Conservation (phyloP, 53 echinoderm and acorn worm genomes). For the Zoroaster sp. region DNA sequence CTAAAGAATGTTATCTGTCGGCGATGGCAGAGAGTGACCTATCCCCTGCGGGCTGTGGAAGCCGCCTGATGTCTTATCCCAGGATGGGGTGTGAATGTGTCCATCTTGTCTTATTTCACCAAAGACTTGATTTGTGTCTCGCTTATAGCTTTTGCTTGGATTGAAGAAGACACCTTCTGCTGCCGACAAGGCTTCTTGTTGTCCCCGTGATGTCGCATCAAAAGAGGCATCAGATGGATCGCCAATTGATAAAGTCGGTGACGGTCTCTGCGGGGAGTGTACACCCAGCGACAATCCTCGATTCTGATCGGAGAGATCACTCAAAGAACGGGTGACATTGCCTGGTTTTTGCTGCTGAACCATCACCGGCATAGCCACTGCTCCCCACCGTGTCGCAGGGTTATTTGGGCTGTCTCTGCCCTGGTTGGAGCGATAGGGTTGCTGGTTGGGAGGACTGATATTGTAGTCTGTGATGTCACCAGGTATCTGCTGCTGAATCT, state of each 20-base stretch:
- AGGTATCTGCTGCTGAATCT: background rate
- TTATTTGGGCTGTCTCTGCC: slow-evolving; percentile 25
- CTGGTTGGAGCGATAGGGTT: background rate
- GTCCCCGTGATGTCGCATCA: background rate
- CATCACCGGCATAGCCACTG: slow-evolving; percentile 8
- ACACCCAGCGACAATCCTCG: background rate
- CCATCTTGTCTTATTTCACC: no score
- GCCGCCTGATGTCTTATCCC: slow-evolving; percentile 11
- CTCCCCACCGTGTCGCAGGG: slow-evolving; percentile 49
- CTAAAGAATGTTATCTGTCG: background rate
- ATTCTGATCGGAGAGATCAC: background rate
- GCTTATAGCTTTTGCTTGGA: background rate
- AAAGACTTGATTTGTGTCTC: no score
- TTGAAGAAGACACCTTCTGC: background rate
- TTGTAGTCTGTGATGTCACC: slow-evolving; percentile 26
- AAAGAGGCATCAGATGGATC: background rate
- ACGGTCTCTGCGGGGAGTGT: background rate
- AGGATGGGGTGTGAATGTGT: slow-evolving; percentile 10
- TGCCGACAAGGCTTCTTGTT: background rate
- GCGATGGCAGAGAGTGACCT: background rate
- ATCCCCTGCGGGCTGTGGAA: background rate
- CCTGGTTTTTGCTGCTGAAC: no score
- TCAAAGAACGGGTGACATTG: background rate
- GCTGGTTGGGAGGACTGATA: background rate
- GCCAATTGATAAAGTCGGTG: background rate